Percentiles rank a stretch among this genome's conserved stretches.
These are phyloP conservation scores for Drosophila ustulata DNA, from an alignment of 2,888 invertebrate species.

Conservation along the genomic window DNA sequence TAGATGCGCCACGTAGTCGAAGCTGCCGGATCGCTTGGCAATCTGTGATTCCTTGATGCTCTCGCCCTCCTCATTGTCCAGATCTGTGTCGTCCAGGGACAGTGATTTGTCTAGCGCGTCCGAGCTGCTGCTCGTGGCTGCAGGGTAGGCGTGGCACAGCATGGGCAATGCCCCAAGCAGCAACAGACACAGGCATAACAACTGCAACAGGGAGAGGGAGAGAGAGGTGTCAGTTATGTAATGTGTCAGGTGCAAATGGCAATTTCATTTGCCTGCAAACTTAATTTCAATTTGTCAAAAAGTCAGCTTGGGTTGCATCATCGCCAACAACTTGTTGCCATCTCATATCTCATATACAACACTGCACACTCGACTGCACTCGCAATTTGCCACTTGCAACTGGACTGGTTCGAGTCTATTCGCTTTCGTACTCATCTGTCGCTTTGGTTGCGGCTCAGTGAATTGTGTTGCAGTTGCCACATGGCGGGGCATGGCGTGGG, in stretches of 20 bases:
- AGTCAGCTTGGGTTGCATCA: conserved; percentile 52
- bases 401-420: conserved; percentile 21
- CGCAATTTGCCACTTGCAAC: conserved; percentile 41
- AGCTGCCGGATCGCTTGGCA: conserved; percentile 83
- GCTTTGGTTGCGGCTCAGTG: conserved; percentile 44
- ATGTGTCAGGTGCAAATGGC: not conserved
- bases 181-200: conserved; percentile 68
- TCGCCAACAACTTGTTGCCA: conserved; percentile 24
- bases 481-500: conserved; percentile 25
- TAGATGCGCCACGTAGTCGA: conserved; percentile 83
- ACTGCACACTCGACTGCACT: conserved; percentile 21
- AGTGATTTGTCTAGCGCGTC: conserved; percentile 66
- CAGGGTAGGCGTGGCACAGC: conserved; percentile 76
- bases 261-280: conserved; percentile 9
- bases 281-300: conserved; percentile 59
- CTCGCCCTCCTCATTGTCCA: conserved; percentile 81
- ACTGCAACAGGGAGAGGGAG: conserved; percentile 22
- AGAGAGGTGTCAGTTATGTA: not conserved
- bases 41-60: conserved; percentile 81
- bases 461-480: conserved; percentile 29
- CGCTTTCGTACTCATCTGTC: conserved; percentile 15
- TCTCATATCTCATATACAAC: conserved; percentile 35
- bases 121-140: conserved; percentile 36
- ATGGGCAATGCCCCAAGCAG: conserved; percentile 71
- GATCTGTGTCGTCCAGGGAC: conserved; percentile 76